Base-by-base conservation (phyloP, 2,113 vertebrate species). In the Platycercus adscitus region DNA sequence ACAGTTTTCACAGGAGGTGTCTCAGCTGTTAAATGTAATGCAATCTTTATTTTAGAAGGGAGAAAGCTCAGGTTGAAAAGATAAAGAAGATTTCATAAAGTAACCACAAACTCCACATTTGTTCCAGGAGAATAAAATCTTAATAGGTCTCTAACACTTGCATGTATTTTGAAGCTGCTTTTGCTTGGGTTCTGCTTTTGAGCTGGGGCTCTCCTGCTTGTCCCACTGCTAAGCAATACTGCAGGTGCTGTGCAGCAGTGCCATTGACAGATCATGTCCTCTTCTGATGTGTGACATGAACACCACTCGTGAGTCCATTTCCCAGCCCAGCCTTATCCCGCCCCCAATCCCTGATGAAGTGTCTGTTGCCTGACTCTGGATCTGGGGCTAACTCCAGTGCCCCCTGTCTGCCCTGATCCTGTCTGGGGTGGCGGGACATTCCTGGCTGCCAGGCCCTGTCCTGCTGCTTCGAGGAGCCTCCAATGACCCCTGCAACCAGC, bases 331-430 rank as follows among this genome's bases (percentile, higher is more conserved):
- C 8, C 24, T 63, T 53, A 17, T 44, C 21, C 50, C 21, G 35
- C 25, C 16, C 43, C 37, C 17, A 35, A 0, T 14, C 7, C 15
- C 46, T 52, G 69, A 20, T 2, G 17, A 43, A 13, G 24, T n/a
- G 8, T 15, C n/a, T 6, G 0, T 4, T 69, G 56, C 15, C n/a
- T 9, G 11, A 11, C 33, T 7, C 56, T 24, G 33, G 4, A 18
- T 5, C 11, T 76, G 63, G 5, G 25, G 35, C 33, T 65, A 24
- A 37, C 13, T 1, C 3, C 0, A 0, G 18, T 37, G 8, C 1
- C 7, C 16, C 5, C 35, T 1, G 1, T 4, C 13, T 79, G 25
- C 10, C 31, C 39, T 60, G 47, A 5, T 81, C 23, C 39, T 37
- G 28, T 5, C 15, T 2, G n/a, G 1, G 28, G 7, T 50, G 17